These are phyloP conservation scores for Sylvia borin DNA, from an alignment of 2,797 vertebrate species.

Conservation along the genomic window DNA sequence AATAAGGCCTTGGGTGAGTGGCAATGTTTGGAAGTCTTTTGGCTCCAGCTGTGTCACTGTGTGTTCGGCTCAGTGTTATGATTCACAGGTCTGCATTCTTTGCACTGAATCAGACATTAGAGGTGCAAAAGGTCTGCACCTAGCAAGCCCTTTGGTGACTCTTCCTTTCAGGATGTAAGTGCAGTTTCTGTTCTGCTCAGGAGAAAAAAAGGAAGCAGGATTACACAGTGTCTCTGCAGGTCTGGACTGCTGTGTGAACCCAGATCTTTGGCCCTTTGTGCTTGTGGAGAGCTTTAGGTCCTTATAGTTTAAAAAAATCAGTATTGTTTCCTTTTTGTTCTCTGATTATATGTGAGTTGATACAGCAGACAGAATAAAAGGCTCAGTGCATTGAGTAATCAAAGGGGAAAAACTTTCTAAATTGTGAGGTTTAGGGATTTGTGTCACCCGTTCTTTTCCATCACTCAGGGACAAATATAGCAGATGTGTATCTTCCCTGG, in stretches of 20 bases:
- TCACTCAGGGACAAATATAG: background rate
- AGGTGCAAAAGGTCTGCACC: background rate
- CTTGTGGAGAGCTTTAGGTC: background rate
- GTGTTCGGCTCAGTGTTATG: background rate
- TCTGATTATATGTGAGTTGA: background rate
- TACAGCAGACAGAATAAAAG: background rate
- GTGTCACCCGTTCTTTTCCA: background rate
- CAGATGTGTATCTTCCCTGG: background rate
- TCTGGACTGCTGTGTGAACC: background rate
- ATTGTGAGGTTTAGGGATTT: background rate
- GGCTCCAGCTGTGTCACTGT: background rate
- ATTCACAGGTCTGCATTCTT: slow-evolving; percentile 38
- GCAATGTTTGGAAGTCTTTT: background rate
- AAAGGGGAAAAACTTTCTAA: background rate
- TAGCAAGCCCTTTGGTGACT: background rate
- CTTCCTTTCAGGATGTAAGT: background rate
- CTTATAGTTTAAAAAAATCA: background rate
- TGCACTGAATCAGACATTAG: slow-evolving; percentile 19
- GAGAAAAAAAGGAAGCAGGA: background rate
- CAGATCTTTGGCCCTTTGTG: background rate
- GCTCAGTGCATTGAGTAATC: background rate
- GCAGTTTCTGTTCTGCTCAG: background rate
- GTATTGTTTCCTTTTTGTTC: background rate
- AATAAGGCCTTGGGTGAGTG: background rate
- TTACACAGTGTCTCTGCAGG: background rate